Base-by-base conservation (phyloP, 1,140 invertebrate species). In the Zaprionus ghesquierei region DNA sequence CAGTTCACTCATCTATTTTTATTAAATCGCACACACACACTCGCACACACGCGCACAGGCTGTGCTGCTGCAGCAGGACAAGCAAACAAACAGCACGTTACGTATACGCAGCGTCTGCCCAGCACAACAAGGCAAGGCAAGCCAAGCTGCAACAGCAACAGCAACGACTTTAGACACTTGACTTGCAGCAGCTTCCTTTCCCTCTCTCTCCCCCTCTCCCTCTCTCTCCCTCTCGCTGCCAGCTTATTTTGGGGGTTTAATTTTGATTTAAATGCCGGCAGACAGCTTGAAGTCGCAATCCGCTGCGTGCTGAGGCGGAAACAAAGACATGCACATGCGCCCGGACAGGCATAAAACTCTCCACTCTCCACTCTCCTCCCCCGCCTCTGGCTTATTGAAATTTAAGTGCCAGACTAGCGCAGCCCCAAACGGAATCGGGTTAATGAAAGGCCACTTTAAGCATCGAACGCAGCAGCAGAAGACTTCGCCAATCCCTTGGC, bases 201-300 rank as follows among this genome's bases (percentile, higher is more conserved):
- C n/a, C 13, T n/a, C 8, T 1, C 23, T 2, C 23, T n/a, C 4
- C 0, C 38, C 13, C 25, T 9, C 15, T 25, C 13, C n/a, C 61
- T 46, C 53, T n/a, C 18, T 5, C 6, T 3, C 6, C 15, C 64
- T 20, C 63, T 66, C 46, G 15, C 46, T 29, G 50, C 56, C 35
- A 79, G 79, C 82, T 86, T 89, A 87, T 79, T 87, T 87, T 87
- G 50, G 84, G 81, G 82, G 76, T 75, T 87, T 87, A 87, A 87
- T 89, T 87, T 87, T 87, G 84, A 89, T 87, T 89, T 87, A 87
- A 87, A 87, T 71, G 84, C 77, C 71, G 60, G 62, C 84, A 72
- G 84, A 87, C 84, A 87, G 74, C 79, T 84, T 58, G 69, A 74
- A 84, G 66, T 60, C 79, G 62, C 59, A 87, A 60, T 71, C 69